Evolutionary conservation across 2,888 invertebrate species (phyloP).

Genomic region (Plutella xylostella): DNA sequence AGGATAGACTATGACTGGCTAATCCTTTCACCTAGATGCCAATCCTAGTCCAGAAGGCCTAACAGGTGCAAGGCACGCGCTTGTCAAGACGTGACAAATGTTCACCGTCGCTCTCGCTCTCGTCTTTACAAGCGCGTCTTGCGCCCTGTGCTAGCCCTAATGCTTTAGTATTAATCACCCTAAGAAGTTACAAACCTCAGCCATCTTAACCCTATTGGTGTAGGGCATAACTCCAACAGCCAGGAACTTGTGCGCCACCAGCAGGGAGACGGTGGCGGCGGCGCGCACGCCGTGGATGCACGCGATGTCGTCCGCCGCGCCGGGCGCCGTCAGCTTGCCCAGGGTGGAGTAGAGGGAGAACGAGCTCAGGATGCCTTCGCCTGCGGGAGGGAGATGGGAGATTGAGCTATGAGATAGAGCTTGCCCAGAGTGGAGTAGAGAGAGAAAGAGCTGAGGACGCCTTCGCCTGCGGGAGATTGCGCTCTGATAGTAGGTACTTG

Average conservation of each 20-base stretch:
- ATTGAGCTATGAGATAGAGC: slow-evolving; percentile 30
- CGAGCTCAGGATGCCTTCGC: slow-evolving; percentile 52
- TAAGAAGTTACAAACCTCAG: slow-evolving; percentile 63
- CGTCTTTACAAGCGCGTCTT: too few species aligned
- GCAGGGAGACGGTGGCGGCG: slow-evolving; percentile 72
- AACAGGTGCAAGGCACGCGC: too few species aligned
- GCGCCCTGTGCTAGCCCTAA: too few species aligned
- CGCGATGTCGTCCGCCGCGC: slow-evolving; percentile 67
- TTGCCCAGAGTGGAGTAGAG: slow-evolving; percentile 71
- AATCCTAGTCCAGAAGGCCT: too few species aligned
- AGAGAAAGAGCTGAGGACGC: slow-evolving; percentile 72
- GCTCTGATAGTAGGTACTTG: too few species aligned
- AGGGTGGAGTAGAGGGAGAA: slow-evolving; percentile 77
- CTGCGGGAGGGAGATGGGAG: background rate
- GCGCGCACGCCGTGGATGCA: slow-evolving; percentile 79
- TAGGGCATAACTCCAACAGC: slow-evolving; percentile 72
- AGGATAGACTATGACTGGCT: too few species aligned
- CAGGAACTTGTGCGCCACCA: slow-evolving; percentile 75
- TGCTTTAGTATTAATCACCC: too few species aligned
- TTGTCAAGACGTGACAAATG: too few species aligned
- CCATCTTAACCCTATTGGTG: slow-evolving; percentile 70
- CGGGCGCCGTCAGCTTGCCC: slow-evolving; percentile 65
- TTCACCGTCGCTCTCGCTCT: too few species aligned
- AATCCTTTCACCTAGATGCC: too few species aligned
- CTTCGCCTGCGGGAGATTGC: slow-evolving; percentile 23